Conservation (phyloP, 2,797 vertebrate genomes). For the Hemibagrus guttatus region DNA sequence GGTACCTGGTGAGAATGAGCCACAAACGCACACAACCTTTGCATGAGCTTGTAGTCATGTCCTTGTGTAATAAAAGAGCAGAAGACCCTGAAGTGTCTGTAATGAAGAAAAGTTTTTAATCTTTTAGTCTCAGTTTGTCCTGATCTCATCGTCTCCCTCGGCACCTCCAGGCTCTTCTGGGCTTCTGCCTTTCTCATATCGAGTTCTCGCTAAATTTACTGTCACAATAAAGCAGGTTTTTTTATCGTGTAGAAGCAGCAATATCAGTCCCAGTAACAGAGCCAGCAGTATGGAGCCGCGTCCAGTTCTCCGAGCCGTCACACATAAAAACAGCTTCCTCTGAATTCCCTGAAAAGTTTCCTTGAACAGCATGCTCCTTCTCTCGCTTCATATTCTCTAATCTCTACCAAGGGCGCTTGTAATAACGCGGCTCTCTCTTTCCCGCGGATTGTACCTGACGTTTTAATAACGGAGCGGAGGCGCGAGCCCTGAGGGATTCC, state of each 20-base stretch:
- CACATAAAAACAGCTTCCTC: background rate
- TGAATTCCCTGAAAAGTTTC: constrained; percentile 6
- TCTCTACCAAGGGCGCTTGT: background rate
- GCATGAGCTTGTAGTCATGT: background rate
- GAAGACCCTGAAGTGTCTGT: background rate
- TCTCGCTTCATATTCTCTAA: constrained; percentile 3
- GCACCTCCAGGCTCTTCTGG: background rate
- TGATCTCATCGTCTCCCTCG: background rate
- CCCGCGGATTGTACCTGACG: background rate
- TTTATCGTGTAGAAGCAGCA: constrained; percentile 19
- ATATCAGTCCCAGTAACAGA: background rate
- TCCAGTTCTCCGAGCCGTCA: background rate
- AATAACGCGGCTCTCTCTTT: background rate
- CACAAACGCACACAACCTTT: background rate
- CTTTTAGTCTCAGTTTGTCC: background rate
- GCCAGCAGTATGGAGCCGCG: background rate
- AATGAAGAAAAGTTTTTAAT: background rate
- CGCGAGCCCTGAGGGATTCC: background rate
- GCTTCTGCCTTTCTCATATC: background rate
- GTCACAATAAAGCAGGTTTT: constrained; percentile 21
- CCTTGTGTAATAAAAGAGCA: background rate
- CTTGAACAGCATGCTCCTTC: background rate
- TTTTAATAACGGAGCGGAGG: background rate
- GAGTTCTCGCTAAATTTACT: constrained; percentile 35
- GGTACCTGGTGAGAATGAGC: background rate